A percentile compares a stretch with the other conserved stretches of the same genome.
These are phyloP conservation scores for Papilio helenus DNA, from an alignment of 1,140 invertebrate genomes.

Conservation along the genomic window DNA sequence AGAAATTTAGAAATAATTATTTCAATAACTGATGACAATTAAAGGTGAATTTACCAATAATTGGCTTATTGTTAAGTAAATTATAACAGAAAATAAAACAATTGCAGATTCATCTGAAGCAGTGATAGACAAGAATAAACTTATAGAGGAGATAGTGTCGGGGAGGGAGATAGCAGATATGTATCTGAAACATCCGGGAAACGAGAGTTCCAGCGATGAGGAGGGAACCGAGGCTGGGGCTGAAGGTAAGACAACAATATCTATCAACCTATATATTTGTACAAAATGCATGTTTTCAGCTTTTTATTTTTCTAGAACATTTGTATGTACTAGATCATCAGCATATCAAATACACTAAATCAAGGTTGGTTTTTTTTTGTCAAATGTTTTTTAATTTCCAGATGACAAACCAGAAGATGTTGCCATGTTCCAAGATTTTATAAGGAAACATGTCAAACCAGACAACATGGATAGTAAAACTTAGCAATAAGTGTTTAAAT, in stretches of 20 bases:
- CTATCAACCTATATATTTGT: too few relatives aligned
- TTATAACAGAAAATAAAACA: background rate
- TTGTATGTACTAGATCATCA: too few relatives aligned
- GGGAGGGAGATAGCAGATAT: conserved; percentile 86
- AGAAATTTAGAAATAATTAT: too few relatives aligned
- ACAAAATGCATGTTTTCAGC: too few relatives aligned
- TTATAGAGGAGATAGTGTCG: conserved; percentile 82
- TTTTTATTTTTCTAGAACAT: too few relatives aligned
- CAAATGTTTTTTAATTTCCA: conserved; percentile 55
- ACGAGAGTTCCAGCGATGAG: conserved; percentile 89
- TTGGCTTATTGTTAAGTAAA: background rate
- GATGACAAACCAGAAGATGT: conserved; percentile 71
- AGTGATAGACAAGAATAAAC: conserved; percentile 64
- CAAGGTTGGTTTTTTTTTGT: too few relatives aligned
- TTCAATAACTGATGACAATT: background rate
- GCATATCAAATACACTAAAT: too few relatives aligned
- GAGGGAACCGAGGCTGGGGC: conserved; percentile 84
- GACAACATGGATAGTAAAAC: conserved; percentile 59
- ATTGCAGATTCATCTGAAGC: conserved; percentile 55
- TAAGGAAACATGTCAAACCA: conserved; percentile 70
- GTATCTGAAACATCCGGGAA: conserved; percentile 87
- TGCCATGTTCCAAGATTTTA: conserved; percentile 69
- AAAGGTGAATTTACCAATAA: background rate
- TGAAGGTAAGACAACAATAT: conserved; percentile 22
- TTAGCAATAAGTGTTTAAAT: conserved; percentile 41